A percentile compares a stretch with the other conserved stretches of the same genome.
Conservation (phyloP, 2,113 vertebrate genomes). For the Nipponia nippon region DNA sequence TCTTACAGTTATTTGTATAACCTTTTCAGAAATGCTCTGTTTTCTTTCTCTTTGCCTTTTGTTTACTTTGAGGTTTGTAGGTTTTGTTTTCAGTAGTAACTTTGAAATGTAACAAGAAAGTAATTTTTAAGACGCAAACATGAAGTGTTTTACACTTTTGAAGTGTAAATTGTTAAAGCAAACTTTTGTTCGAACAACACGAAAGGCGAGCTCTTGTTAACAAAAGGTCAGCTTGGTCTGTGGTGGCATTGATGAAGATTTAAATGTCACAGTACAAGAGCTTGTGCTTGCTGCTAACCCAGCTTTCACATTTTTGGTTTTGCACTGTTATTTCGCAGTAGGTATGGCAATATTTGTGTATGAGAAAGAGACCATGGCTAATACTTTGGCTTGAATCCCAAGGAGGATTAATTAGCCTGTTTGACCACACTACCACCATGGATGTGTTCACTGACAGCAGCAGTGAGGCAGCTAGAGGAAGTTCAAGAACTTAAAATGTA, state of each 20-base stretch:
- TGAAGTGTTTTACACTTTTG: background rate
- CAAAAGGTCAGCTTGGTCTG: conserved; percentile 31
- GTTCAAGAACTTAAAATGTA: background rate
- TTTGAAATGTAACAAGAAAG: conserved; percentile 27
- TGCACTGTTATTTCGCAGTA: background rate
- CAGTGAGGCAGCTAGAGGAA: background rate
- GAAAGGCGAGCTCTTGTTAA: background rate
- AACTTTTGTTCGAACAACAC: background rate
- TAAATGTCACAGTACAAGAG: conserved; percentile 4
- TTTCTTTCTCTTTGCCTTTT: background rate
- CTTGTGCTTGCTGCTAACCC: background rate
- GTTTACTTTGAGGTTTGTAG: conserved; percentile 7
- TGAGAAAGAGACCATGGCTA: background rate
- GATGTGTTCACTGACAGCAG: background rate
- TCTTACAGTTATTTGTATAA: conserved; percentile 30
- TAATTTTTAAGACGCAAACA: conserved; percentile 5
- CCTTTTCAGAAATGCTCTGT: conserved; percentile 4
- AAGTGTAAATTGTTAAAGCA: background rate
- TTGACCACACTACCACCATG: background rate
- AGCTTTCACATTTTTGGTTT: background rate
- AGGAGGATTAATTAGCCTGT: background rate
- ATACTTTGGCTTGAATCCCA: background rate
- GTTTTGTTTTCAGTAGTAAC: background rate
- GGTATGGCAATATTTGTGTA: background rate
- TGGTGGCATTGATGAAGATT: background rate